phyloP scores from a whole-genome alignment of 2,797 vertebrate species.

The Coregonus ussuriensis region DNA sequence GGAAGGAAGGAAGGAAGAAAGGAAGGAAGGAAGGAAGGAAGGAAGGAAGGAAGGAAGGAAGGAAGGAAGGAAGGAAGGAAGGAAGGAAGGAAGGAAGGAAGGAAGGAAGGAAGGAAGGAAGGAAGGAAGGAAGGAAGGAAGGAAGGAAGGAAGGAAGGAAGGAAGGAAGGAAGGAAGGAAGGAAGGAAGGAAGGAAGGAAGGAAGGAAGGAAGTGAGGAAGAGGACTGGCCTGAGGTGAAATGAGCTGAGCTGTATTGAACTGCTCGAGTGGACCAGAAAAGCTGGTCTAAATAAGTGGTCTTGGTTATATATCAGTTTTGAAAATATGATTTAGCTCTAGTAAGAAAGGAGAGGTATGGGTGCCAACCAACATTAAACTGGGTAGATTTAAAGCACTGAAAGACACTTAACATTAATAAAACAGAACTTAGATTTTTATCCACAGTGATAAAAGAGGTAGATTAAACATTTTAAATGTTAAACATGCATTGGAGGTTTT shows the following conservation, averaged over 20 bases:
- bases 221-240: neutral
- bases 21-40: neutral
- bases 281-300: neutral
- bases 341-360: neutral
- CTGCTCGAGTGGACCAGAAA: neutral
- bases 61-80: neutral
- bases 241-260: neutral
- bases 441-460: slow-evolving; percentile 21
- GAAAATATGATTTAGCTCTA: too few species aligned
- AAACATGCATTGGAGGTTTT: slow-evolving; percentile 25
- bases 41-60: neutral
- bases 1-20: neutral
- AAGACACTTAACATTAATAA: slow-evolving; percentile 1
- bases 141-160: neutral
- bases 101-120: neutral
- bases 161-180: neutral
- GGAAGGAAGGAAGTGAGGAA: neutral
- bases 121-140: neutral
- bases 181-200: neutral
- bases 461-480: slow-evolving; percentile 46
- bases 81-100: neutral
- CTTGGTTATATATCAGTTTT: neutral
- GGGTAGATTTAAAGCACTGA: neutral
- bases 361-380: neutral
- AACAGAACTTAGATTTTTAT: neutral